Percentiles rank a stretch among this genome's conserved stretches.
Evolutionary conservation across 2,113 vertebrate species (phyloP).

Genomic region (Chaetodon auriga): DNA sequence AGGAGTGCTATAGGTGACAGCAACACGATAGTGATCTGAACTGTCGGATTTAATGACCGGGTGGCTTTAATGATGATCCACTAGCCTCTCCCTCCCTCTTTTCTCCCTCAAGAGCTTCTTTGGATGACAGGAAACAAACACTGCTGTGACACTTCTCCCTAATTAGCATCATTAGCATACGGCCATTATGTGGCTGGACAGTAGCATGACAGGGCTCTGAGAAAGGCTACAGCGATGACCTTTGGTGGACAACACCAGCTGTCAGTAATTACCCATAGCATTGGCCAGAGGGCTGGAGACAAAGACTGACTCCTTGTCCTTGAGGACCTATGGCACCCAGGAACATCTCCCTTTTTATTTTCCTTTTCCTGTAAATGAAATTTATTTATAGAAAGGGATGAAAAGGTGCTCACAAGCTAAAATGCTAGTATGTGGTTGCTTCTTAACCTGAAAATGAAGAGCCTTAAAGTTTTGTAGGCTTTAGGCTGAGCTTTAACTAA

Average conservation of each 20-base stretch:
- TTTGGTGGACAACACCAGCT: slow-evolving; percentile 87
- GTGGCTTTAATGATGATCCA: slow-evolving; percentile 77
- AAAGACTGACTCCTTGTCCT: slow-evolving; percentile 73
- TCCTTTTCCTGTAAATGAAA: slow-evolving; percentile 20
- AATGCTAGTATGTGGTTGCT: slow-evolving; percentile 47
- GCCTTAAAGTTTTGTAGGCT: slow-evolving; percentile 63
- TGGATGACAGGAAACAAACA: slow-evolving; percentile 86
- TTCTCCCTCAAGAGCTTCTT: slow-evolving; percentile 56
- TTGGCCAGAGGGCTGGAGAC: slow-evolving; percentile 60
- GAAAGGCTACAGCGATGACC: slow-evolving; percentile 84
- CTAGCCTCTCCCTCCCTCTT: slow-evolving; percentile 31
- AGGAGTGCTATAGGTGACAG: slow-evolving; percentile 47
- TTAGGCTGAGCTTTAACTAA: slow-evolving; percentile 68
- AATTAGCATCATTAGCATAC: slow-evolving; percentile 88
- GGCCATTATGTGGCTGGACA: slow-evolving; percentile 83
- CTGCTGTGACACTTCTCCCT: slow-evolving; percentile 82
- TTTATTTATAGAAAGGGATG: slow-evolving; percentile 42
- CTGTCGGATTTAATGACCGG: slow-evolving; percentile 69
- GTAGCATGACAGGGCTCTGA: slow-evolving; percentile 84
- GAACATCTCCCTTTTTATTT: slow-evolving; percentile 42
- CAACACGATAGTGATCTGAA: slow-evolving; percentile 60
- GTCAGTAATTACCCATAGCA: slow-evolving; percentile 85
- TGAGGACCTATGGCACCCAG: slow-evolving; percentile 60
- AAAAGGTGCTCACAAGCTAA: slow-evolving; percentile 20
- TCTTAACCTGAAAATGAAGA: slow-evolving; percentile 36